A percentile compares a stretch with the other conserved stretches of the same genome.
Conservation (phyloP, 2,797 vertebrate genomes). For the Parambassis ranga region DNA sequence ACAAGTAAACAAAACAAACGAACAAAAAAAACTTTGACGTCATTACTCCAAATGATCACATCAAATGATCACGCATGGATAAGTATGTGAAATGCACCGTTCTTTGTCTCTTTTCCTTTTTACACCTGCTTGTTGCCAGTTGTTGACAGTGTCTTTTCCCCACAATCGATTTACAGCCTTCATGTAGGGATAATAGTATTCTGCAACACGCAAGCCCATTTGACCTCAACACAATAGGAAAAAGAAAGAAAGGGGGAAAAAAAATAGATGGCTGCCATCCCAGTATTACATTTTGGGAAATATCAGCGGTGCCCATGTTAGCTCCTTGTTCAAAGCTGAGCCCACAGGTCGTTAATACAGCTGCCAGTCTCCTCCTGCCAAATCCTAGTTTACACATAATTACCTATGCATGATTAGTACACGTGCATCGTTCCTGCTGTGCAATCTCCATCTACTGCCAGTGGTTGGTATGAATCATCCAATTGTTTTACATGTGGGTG, state of each 20-base stretch:
- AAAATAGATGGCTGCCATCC: background rate
- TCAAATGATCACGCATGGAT: too few relatives aligned
- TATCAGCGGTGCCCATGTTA: conserved; percentile 26
- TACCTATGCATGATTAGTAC: conserved; percentile 51
- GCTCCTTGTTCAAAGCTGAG: conserved; percentile 24
- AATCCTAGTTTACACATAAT: conserved; percentile 58
- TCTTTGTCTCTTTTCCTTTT: background rate
- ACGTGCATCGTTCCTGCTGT: conserved; percentile 36
- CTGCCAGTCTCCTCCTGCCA: conserved; percentile 48
- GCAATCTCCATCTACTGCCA: conserved; percentile 50
- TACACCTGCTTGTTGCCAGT: background rate
- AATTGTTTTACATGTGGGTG: conserved; percentile 56
- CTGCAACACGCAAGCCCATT: conserved; percentile 3
- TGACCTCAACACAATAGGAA: conserved; percentile 8
- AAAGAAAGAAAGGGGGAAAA: conserved; percentile 1
- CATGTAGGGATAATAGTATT: background rate
- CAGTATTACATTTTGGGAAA: conserved; percentile 24
- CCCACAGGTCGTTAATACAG: conserved; percentile 35
- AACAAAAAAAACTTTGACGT: too few relatives aligned
- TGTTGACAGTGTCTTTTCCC: background rate
- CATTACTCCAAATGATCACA: too few relatives aligned
- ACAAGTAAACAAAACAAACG: too few relatives aligned
- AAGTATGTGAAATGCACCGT: too few relatives aligned
- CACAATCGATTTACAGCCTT: background rate
- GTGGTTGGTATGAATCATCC: conserved; percentile 48